Conservation (phyloP, 2,797 vertebrate genomes). For the Paramormyrops hopkinsi region DNA sequence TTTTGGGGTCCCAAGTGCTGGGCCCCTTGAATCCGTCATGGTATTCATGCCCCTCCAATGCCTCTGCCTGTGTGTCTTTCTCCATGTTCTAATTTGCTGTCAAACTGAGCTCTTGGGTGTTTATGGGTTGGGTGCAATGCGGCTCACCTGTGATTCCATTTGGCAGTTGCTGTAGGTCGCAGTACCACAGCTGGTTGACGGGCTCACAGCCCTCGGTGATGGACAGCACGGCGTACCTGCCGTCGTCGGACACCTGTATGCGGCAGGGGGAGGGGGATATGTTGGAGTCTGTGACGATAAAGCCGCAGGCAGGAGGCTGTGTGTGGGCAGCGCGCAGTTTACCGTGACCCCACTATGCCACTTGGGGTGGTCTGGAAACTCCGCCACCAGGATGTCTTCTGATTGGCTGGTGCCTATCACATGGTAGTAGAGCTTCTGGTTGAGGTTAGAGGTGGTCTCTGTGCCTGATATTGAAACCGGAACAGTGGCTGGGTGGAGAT, state of each 20-base stretch:
- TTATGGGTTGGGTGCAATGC: background rate
- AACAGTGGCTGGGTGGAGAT: background rate
- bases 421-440: slow-evolving; percentile 69
- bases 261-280: background rate
- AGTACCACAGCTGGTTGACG: slow-evolving; percentile 70
- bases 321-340: background rate
- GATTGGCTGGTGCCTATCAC: slow-evolving; percentile 59
- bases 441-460: slow-evolving; percentile 62
- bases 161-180: slow-evolving; percentile 59
- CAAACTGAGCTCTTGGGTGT: background rate
- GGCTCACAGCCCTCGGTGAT: slow-evolving; percentile 65
- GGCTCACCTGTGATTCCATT: slow-evolving; percentile 57
- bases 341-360: slow-evolving; percentile 61
- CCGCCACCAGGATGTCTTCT: slow-evolving; percentile 63
- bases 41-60: background rate
- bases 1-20: background rate
- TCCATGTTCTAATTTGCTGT: background rate
- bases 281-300: background rate
- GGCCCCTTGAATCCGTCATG: background rate
- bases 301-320: background rate
- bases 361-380: slow-evolving; percentile 63
- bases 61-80: background rate
- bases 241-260: slow-evolving; percentile 60
- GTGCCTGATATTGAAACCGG: slow-evolving; percentile 49
- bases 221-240: slow-evolving; percentile 56